phyloP scores from a whole-genome alignment of 2,888 invertebrate genomes.

The Thalpophila matura region DNA sequence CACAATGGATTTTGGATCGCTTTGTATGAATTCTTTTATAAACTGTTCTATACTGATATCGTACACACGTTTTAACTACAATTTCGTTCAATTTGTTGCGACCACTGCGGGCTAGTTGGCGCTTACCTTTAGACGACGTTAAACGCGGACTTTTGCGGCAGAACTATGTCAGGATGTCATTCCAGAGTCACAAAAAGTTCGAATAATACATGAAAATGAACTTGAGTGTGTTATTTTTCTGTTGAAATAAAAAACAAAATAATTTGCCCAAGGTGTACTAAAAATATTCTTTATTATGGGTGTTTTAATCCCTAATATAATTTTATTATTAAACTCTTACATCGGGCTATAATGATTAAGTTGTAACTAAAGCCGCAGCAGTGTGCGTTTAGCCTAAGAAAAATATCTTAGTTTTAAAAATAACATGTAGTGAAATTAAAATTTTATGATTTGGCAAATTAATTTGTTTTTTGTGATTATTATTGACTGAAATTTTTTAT shows the following conservation, averaged over 20 bases:
- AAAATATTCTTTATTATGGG: neutral
- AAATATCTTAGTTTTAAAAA: conserved; percentile 35
- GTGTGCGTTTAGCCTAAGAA: conserved; percentile 8
- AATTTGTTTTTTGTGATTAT: conserved; percentile 28
- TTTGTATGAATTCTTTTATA: too few species aligned
- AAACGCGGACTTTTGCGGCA: conserved; percentile 12
- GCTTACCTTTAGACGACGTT: too few species aligned
- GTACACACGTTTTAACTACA: too few species aligned
- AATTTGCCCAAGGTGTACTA: neutral
- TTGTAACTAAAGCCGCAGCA: conserved; percentile 4
- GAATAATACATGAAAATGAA: neutral
- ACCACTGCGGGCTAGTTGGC: too few species aligned
- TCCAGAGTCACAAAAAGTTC: too few species aligned
- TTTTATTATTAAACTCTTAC: neutral
- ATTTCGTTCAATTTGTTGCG: too few species aligned
- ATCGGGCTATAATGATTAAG: neutral
- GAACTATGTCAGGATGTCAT: neutral
- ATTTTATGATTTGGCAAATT: conserved; percentile 1
- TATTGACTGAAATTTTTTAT: conserved; percentile 34
- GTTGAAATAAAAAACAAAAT: neutral
- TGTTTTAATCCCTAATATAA: neutral
- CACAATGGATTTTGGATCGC: too few species aligned
- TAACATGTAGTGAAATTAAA: conserved; percentile 19
- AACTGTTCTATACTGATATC: too few species aligned
- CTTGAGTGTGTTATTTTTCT: neutral